Conservation (phyloP, 2,797 vertebrate species). For the Cetoscarus ocellatus region DNA sequence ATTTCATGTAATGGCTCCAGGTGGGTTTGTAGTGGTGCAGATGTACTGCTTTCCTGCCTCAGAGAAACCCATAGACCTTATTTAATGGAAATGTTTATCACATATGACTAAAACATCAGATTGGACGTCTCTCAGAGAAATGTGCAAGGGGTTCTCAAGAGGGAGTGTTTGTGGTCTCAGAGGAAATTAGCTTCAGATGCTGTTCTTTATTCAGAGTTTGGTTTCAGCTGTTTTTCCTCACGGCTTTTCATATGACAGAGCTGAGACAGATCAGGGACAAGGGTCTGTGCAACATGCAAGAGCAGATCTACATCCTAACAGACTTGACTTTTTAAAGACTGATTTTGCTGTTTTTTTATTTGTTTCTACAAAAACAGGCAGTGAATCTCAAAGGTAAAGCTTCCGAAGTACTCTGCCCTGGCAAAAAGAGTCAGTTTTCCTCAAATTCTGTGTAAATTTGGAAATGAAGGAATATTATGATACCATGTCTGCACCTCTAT, state of each 20-base stretch:
- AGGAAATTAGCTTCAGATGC: constrained; percentile 35
- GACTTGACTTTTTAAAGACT: not conserved
- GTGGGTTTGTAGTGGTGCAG: constrained; percentile 24
- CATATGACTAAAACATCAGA: not conserved
- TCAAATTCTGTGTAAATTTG: constrained; percentile 15
- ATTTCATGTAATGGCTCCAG: constrained; percentile 48
- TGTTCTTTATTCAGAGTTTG: constrained; percentile 25
- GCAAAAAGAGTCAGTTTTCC: constrained; percentile 11
- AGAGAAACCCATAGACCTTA: constrained; percentile 26
- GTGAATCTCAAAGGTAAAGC: not conserved
- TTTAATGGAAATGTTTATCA: constrained; percentile 34
- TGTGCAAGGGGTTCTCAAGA: constrained; percentile 3
- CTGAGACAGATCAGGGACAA: constrained; percentile 22
- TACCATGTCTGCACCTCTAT: constrained; percentile 2
- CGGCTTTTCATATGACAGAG: constrained; percentile 36
- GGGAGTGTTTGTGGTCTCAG: constrained; percentile 32
- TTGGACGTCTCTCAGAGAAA: constrained; percentile 18
- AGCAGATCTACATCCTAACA: constrained; percentile 2
- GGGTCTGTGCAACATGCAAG: not conserved
- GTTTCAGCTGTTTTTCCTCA: constrained; percentile 29
- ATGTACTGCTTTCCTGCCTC: constrained; percentile 17
- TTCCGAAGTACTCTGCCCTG: not conserved
- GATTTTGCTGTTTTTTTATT: not conserved
- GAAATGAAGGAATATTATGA: not conserved
- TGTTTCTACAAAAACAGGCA: constrained; percentile 3